A percentile compares a stretch with the other conserved stretches of the same genome.
phyloP scores from a whole-genome alignment of 2,113 vertebrate species.

The Hippopotamus amphibius region DNA sequence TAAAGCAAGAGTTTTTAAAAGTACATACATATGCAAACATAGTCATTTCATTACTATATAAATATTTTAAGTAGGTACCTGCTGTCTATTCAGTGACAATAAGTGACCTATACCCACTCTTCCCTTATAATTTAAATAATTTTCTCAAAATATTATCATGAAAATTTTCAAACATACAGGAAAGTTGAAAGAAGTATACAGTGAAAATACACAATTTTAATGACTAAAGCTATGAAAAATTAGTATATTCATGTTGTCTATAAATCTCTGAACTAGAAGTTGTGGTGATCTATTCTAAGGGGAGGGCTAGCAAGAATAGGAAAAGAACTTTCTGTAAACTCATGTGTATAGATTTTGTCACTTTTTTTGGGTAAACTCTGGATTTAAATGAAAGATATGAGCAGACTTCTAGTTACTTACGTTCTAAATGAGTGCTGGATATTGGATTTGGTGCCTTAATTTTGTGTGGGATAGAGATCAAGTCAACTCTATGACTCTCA shows the following conservation, averaged over 20 bases:
- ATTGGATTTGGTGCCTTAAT: neutral
- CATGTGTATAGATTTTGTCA: neutral
- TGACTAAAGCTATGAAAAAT: neutral
- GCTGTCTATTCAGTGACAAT: neutral
- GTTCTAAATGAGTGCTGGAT: neutral
- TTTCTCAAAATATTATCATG: neutral
- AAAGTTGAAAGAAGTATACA: neutral
- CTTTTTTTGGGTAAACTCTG: neutral
- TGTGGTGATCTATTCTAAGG: neutral
- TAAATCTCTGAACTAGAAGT: neutral
- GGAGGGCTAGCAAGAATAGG: neutral
- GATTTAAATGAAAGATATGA: neutral
- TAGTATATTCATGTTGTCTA: neutral
- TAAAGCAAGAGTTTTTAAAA: neutral
- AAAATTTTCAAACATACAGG: neutral
- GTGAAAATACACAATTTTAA: neutral
- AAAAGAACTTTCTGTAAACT: neutral
- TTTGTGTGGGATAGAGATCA: neutral
- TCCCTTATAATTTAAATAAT: neutral
- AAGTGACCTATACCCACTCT: neutral
- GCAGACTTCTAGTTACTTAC: neutral
- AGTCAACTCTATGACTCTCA: neutral
- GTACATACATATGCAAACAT: neutral
- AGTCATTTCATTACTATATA: neutral
- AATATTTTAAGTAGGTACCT: neutral